A percentile compares a stretch with the other conserved stretches of the same genome.
Evolutionary conservation across 2,888 invertebrate genomes (phyloP).

Genomic region (Latrodectus elegans): DNA sequence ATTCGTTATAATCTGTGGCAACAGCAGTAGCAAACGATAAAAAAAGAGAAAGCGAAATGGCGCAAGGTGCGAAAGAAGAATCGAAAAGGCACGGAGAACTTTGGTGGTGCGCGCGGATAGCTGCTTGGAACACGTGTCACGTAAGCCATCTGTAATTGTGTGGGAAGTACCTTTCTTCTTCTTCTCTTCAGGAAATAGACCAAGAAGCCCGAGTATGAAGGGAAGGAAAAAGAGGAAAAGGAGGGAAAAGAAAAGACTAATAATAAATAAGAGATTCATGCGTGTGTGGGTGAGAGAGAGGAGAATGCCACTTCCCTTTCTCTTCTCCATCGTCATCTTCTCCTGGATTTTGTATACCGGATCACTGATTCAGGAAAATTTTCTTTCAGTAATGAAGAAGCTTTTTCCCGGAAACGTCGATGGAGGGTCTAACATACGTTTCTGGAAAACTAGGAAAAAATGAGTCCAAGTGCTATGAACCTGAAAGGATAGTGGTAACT

Average conservation of each 20-base stretch:
- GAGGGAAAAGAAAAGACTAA: not conserved
- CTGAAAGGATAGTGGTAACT: no score
- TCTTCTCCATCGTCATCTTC: constrained; percentile 16
- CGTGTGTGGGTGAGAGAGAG: not conserved
- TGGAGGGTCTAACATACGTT: not conserved
- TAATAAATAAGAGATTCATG: constrained; percentile 18
- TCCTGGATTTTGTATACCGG: constrained; percentile 30
- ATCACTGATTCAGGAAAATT: constrained; percentile 36
- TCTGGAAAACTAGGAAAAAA: no score
- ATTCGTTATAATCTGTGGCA: not conserved
- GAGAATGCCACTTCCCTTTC: constrained; percentile 28
- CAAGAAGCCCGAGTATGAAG: constrained; percentile 6
- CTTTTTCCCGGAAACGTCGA: not conserved
- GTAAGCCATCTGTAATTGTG: constrained; percentile 61
- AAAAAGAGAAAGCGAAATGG: not conserved
- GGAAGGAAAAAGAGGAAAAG: constrained; percentile 2
- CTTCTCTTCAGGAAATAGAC: constrained; percentile 48
- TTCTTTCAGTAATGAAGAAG: constrained; percentile 2
- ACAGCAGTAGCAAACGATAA: not conserved
- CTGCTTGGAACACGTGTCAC: constrained; percentile 43
- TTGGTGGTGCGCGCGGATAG: constrained; percentile 11
- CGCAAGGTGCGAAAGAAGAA: not conserved
- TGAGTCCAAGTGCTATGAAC: no score
- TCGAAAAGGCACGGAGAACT: not conserved
- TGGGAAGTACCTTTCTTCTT: constrained; percentile 55